A percentile compares a stretch with the other conserved stretches of the same genome.
These are phyloP conservation scores for Eretmochelys imbricata DNA, from an alignment of 2,113 vertebrate genomes.

Conservation along the genomic window DNA sequence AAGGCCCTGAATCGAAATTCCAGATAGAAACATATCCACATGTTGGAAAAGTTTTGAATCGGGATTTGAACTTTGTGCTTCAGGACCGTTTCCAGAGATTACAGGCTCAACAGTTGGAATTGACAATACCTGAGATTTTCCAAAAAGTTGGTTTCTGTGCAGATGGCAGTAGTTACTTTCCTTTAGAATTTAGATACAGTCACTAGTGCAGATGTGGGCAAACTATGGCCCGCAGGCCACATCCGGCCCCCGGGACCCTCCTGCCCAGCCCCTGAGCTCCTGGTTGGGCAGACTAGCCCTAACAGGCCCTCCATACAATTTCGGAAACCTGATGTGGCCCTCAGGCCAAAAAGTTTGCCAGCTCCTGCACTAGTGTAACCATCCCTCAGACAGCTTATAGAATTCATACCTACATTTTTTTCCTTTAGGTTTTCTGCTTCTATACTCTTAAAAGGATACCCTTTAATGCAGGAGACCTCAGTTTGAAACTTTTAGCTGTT, in stretches of 20 bases:
- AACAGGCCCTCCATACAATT: too few species aligned
- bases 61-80: background rate
- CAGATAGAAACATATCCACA: background rate
- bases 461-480: background rate
- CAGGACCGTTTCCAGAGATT: background rate
- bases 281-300: too few species aligned
- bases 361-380: background rate
- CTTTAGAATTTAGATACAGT: background rate
- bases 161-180: accelerated
- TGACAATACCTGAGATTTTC: accelerated
- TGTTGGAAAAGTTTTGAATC: background rate
- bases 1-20: background rate
- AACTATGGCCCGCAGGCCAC: too few species aligned
- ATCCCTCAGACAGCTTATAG: background rate
- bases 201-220: background rate
- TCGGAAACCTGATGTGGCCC: too few species aligned
- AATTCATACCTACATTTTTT: background rate
- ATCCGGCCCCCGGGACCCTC: too few species aligned
- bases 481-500: background rate
- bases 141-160: background rate
- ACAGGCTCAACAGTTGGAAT: background rate
- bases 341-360: too few species aligned
- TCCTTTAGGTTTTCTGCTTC: background rate
- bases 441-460: background rate
- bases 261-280: too few species aligned